phyloP scores from a whole-genome alignment of 2,113 vertebrate species.

The Egretta garzetta region DNA sequence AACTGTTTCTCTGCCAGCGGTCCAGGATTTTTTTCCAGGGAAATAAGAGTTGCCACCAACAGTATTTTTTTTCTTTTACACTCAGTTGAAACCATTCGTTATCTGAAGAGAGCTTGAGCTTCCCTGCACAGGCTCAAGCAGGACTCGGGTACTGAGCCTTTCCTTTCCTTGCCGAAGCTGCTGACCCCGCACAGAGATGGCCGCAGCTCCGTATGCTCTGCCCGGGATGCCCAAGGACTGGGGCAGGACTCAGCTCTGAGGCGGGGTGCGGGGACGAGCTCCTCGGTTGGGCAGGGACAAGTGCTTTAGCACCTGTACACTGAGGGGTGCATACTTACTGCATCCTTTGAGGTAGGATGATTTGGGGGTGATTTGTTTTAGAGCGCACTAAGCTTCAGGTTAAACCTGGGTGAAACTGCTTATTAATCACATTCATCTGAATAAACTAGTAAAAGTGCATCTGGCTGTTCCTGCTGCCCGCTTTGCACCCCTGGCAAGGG shows the following conservation, averaged over 20 bases:
- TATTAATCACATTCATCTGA: neutral
- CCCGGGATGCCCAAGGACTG: neutral
- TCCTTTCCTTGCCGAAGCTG: neutral
- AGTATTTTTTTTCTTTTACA: neutral
- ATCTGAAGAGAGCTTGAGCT: neutral
- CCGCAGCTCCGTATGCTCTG: neutral
- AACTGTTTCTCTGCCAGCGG: constrained; percentile 5
- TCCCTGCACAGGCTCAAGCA: no score
- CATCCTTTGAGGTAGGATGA: neutral
- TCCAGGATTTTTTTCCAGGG: constrained; percentile 20
- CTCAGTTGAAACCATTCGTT: neutral
- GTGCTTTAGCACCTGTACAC: no score
- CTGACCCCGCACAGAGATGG: neutral
- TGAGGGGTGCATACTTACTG: no score
- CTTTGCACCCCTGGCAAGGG: neutral
- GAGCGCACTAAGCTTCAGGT: neutral
- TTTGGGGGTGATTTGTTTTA: neutral
- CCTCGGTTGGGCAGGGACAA: no score
- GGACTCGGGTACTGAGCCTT: neutral
- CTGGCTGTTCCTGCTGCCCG: neutral
- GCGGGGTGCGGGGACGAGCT: no score
- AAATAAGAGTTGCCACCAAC: constrained; percentile 21
- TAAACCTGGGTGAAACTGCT: neutral
- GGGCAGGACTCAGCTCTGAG: rapidly evolving
- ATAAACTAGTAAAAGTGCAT: neutral